A percentile compares a stretch with the other conserved stretches of the same genome.
Conservation (phyloP, 2,113 vertebrate genomes). For the Amphiprion percula region DNA sequence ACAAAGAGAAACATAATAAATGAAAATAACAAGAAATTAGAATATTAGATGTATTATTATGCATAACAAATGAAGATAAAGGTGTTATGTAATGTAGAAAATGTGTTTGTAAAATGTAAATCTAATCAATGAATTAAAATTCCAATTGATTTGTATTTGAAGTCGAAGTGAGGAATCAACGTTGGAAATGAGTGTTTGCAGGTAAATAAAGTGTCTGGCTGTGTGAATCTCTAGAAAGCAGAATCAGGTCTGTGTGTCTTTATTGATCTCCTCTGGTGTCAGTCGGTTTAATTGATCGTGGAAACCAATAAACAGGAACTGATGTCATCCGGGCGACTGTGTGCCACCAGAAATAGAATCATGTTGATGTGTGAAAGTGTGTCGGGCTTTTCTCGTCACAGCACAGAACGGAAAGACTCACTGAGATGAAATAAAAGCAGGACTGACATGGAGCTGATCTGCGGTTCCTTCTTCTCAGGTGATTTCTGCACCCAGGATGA, state of each 20-base stretch:
- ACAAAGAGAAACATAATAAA: too few relatives aligned
- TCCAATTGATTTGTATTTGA: not conserved
- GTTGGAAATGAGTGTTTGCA: not conserved
- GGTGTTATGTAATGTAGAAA: too few relatives aligned
- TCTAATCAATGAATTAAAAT: not conserved
- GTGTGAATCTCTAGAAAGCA: not conserved
- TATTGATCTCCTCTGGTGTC: slow-evolving; percentile 46
- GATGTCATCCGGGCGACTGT: slow-evolving; percentile 15
- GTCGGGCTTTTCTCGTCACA: not conserved
- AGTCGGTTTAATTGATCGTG: slow-evolving; percentile 43
- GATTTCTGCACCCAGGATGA: slow-evolving; percentile 95
- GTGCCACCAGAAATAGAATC: slow-evolving; percentile 24
- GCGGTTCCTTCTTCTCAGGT: slow-evolving; percentile 78
- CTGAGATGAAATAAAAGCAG: not conserved
- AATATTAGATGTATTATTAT: too few relatives aligned
- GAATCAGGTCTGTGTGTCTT: not conserved
- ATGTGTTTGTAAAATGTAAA: too few relatives aligned
- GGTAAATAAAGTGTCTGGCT: not conserved
- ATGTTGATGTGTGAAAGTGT: slow-evolving; percentile 14
- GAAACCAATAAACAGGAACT: slow-evolving; percentile 46
- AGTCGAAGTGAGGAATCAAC: not conserved
- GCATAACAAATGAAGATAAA: too few relatives aligned
- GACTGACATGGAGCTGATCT: slow-evolving; percentile 8
- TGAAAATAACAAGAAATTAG: too few relatives aligned
- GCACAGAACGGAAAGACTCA: not conserved